phyloP scores from a whole-genome alignment of 2,888 invertebrate genomes.

The Salticus scenicus region DNA sequence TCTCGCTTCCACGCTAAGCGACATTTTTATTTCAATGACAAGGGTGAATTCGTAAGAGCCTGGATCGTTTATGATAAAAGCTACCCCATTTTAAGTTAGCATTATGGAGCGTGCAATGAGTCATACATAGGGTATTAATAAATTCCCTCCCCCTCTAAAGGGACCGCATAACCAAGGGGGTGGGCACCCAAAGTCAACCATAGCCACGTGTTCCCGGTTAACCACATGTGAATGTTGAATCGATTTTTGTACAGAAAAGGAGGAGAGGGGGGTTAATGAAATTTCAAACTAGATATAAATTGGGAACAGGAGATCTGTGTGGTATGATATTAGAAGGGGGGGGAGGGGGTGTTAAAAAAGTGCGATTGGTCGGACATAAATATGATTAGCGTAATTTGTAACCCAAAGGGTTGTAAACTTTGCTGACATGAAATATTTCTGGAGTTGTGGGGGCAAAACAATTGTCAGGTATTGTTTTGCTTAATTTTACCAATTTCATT shows the following conservation, averaged over 20 bases:
- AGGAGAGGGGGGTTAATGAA: conserved; percentile 49
- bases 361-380: conserved; percentile 41
- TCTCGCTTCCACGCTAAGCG: too few species aligned
- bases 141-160: conserved; percentile 20
- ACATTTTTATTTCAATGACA: not conserved
- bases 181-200: conserved; percentile 59
- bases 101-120: conserved; percentile 54
- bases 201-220: conserved; percentile 65
- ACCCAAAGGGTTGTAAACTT: conserved; percentile 8
- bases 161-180: conserved; percentile 23
- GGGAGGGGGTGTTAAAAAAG: not conserved
- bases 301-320: conserved; percentile 31
- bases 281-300: conserved; percentile 41
- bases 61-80: conserved; percentile 12
- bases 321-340: conserved; percentile 41
- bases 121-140: conserved; percentile 58
- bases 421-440: not conserved
- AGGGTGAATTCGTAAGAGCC: not conserved
- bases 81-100: conserved; percentile 3
- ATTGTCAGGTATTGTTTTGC: too few species aligned
- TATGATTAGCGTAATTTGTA: conserved; percentile 66
- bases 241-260: not conserved
- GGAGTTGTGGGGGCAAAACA: not conserved
- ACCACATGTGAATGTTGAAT: conserved; percentile 31
- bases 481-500: too few species aligned